Evolutionary conservation across 1,140 invertebrate genomes (phyloP), one percentile per base, ranked within the genome.

Genomic region (Tetramorium alpestre): DNA sequence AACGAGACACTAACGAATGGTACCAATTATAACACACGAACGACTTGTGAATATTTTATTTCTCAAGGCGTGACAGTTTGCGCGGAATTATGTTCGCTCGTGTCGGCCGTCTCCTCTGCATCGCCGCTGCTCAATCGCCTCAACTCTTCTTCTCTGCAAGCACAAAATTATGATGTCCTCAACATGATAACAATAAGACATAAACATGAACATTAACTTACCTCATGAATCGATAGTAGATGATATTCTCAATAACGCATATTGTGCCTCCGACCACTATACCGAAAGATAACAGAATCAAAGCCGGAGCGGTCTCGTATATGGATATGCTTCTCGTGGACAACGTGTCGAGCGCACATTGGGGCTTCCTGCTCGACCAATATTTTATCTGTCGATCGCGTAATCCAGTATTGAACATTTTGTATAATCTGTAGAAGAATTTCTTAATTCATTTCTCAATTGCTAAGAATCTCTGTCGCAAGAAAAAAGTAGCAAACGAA

Each of bases 291-390:
- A 91, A 44, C 6, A 93, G 62, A 60, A 93, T 70, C 18, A 93
- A 75, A n/a, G 92, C 91, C 4, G 92, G 87, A 2, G 92, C 91
- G 2, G 90, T 91, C 76, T 92, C 92, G 16, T 89, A 91, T 18
- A 93, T 88, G 0, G 87, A 88, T 49, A 93, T 88, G 6, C 92
- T 92, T 64, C 92, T 88, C 8, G 91, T 89, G 10, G 87, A 87
- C 5, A 91, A 80, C 4, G 87, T 89, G 22, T 90, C 92, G 0
- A 69, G 72, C 67, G 87, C 58, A 13, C 92, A 93, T 22, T 91
- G 76, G 11, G 92, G 92, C n/a, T 89, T 90, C 25, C 89, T 93
- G n/a, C 92, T 90, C 3, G 89, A 86, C 92, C 92, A 93, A 41
- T 85, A 64, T 8, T 91, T 92, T 25, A 91, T 80, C 78, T 92